Evolutionary conservation across 1,140 invertebrate genomes (phyloP), one percentile per base, ranked within the genome.

Genomic region (Phocides pigmalion): DNA sequence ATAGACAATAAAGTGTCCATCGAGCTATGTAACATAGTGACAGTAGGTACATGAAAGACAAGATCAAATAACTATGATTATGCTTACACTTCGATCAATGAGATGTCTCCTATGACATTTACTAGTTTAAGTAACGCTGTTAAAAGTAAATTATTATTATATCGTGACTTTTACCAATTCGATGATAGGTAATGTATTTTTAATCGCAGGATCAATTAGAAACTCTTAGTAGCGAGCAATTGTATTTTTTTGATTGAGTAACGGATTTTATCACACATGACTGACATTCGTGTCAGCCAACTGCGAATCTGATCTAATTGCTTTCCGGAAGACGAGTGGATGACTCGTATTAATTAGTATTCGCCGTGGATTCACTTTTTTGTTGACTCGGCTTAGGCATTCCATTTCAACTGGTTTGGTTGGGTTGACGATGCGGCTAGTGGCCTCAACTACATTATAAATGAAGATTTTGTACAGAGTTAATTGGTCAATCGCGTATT

Each of bases 311-410:
- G 51, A 54, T 54, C 51, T 54, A 54, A 54, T 54, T 37, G 37
- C 19, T 25, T 4, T 54, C 37, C 51, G 19, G 35, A 15, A 37
- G 51, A 54, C 37, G 51, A 41, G 12, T 54, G 19, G 37, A 54
- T 54, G 50, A 53, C 50, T 53, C 11, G 32, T 53, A n/a, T 12
- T 53, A 39, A 53, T 53, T 39, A 41, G 35, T 54, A 54, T 54
- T 54, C 19, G 35, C 17, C 12, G 35, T 53, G 28, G 12, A 12
- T 41, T 54, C 25, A 8, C 2, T 54, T 54, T 54, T 54, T 54
- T 54, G 37, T 54, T 54, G 19, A 37, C n/a, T 53, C 35, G 50
- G 16, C 49, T 41, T 19, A 37, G 19, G 6, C 17, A 20, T 41
- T 41, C 19, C 19, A 54, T 59, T 3, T 12, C 12, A 49, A 49